phyloP scores from a whole-genome alignment of 2,797 vertebrate species.

The Anniella stebbinsi region DNA sequence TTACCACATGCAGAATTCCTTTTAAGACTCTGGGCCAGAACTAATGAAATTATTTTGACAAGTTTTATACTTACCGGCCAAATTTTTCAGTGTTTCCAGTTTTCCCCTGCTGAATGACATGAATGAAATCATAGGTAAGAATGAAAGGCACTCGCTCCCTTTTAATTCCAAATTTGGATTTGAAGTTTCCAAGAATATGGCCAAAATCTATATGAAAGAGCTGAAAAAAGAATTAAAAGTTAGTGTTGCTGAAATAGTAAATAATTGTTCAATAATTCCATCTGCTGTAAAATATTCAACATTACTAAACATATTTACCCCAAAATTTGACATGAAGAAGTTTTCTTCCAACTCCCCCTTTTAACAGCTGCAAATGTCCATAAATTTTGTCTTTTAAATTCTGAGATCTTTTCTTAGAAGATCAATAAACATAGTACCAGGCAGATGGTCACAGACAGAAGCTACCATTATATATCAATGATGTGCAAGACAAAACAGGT shows the following conservation, averaged over 20 bases:
- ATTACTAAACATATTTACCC: slow-evolving; percentile 21
- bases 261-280: background rate
- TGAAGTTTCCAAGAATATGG: slow-evolving; percentile 99
- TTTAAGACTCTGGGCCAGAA: background rate
- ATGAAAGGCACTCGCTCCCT: slow-evolving; percentile 98
- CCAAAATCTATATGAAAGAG: slow-evolving; percentile 99
- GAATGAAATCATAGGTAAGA: slow-evolving; percentile 99
- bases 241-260: background rate
- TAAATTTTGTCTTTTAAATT: background rate
- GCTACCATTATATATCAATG: background rate
- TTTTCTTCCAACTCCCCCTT: background rate
- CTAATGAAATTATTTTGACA: background rate
- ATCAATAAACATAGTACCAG: background rate
- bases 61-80: slow-evolving; percentile 84
- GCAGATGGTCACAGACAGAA: rapidly evolving
- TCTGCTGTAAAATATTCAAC: slow-evolving; percentile 11
- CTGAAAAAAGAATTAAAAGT: slow-evolving; percentile 74
- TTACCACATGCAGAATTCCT: background rate
- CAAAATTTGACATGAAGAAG: rapidly evolving
- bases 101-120: slow-evolving; percentile 99
- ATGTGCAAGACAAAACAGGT: background rate
- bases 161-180: slow-evolving; percentile 99
- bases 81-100: slow-evolving; percentile 97
- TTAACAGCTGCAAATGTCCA: background rate
- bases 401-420: background rate